Base-by-base conservation (phyloP, 2,797 vertebrate species). In the Todus mexicanus region DNA sequence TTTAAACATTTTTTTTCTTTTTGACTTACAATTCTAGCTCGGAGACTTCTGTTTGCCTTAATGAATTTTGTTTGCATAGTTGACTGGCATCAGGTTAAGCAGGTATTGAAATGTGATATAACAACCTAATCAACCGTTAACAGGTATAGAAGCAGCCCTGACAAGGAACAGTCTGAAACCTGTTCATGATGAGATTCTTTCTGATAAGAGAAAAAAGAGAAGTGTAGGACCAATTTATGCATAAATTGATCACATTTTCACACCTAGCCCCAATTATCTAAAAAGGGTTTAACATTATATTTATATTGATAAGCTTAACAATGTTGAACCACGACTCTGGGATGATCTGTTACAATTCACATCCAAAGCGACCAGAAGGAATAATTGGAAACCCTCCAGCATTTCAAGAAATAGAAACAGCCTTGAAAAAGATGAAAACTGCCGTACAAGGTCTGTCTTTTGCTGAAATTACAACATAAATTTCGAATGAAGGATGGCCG, bases 301-400 rank as follows among this genome's bases (percentile, higher is more conserved):
- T 98, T 97, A 97, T 97, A 97, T 97, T 97, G 98, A 98, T 97
- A 97, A 97, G 97, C 97, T 97, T 96, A 97, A 97, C 97, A 97
- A 97, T 96, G 97, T 96, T 97, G 97, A 98, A 96, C 97, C 95
- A 96, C 83, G 87, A 95, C 97, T 97, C 95, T 92, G 92, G 91
- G 95, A 97, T 98, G 97, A 97, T 97, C 97, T 98, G 97, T 96
- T 97, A 96, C 95, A 95, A 97, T 96, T 96, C 97, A 97, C 97
- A 97, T 97, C 97, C 97, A 97, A 97, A 96, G 97, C 92, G 95
- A 97, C 97, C 97, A 98, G 97, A 98, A 98, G 98, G 98, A 97
- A 96, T 97, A 95, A 97, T 97, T 98, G 98, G 98, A 97, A 97
- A 92, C 93, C 92, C 97, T 98, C 98, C 97, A 97, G 97, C 96